Evolutionary conservation across 1,140 invertebrate genomes (phyloP), one percentile per base, ranked within the genome.

Genomic region (Diabrotica virgifera): DNA sequence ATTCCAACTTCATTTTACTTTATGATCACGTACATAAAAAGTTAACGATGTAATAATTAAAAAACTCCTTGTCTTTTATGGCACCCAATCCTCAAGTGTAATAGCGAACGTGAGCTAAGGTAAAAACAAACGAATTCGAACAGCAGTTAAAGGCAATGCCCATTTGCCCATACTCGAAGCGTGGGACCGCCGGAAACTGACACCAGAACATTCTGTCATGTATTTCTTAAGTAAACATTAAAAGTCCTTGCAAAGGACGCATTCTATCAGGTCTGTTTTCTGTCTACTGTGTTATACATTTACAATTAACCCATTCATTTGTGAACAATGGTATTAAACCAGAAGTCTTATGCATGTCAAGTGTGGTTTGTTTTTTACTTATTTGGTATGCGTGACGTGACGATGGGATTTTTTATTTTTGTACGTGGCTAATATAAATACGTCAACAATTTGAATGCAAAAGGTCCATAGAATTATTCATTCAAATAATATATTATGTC

Each of bases 221-320:
- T 68, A 52, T 67, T 65, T 65, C 62, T 68, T 70, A 67, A 64
- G 66, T 66, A 70, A 68, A 68, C 69, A 68, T 53, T 59, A 60
- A 63, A 67, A 64, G 70, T 70, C 71, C 71, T 73, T 73, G 67
- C 38, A 73, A 73, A 73, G 71, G 71, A 70, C 72, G 70, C 69
- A 73, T 73, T 66, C 55, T 63, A 37, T 71, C 71, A 73, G 36
- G 62, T 36, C 68, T 57, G 64, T 60, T 61, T 59, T 62, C 53
- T 61, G 50, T 64, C 64, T 70, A 70, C 65, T 65, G 68, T 70
- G 68, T 67, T 67, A 54, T 62, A 65, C 53, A 66, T 66, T 64
- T 40, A 37, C 56, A 62, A 65, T 64, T 61, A 63, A 63, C 50
- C n/a, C 38, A 64, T 62, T 72, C 62, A 72, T 72, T 72, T 69